Percentiles rank a stretch among this genome's conserved stretches.
These are phyloP conservation scores for Argyrosomus japonicus DNA, from an alignment of 2,113 vertebrate genomes.

Conservation along the genomic window DNA sequence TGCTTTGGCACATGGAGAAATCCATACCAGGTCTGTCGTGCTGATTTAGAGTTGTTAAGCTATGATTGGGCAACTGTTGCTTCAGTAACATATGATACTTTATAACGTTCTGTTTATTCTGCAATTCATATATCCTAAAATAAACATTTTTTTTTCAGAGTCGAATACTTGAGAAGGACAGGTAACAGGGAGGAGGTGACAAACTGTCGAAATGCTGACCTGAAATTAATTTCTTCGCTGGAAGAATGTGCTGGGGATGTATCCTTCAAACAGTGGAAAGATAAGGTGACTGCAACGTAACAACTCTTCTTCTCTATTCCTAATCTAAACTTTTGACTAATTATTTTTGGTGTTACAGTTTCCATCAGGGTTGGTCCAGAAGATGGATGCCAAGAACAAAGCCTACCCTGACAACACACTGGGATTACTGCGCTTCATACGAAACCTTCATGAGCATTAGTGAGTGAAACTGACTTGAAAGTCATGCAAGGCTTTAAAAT, in stretches of 20 bases:
- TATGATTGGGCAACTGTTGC: not conserved
- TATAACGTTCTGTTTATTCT: too few relatives aligned
- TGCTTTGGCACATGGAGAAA: too few relatives aligned
- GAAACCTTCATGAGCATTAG: slow-evolving; percentile 69
- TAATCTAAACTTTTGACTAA: fast-evolving
- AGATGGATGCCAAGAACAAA: slow-evolving; percentile 58
- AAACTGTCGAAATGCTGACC: slow-evolving; percentile 15
- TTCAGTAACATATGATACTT: too few relatives aligned
- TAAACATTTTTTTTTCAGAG: slow-evolving; percentile 14
- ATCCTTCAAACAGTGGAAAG: slow-evolving; percentile 73
- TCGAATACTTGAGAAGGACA: slow-evolving; percentile 62
- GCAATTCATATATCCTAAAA: too few relatives aligned
- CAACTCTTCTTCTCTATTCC: fast-evolving
- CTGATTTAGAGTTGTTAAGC: not conserved
- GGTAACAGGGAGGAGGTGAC: slow-evolving; percentile 46
- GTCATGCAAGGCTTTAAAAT: not conserved
- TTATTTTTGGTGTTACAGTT: slow-evolving; percentile 49
- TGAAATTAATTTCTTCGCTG: slow-evolving; percentile 33
- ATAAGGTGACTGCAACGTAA: slow-evolving; percentile 56
- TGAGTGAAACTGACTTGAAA: slow-evolving; percentile 47
- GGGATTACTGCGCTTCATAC: slow-evolving; percentile 71
- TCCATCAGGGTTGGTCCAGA: slow-evolving; percentile 47
- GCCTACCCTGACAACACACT: slow-evolving; percentile 48
- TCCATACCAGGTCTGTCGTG: not conserved
- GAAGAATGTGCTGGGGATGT: slow-evolving; percentile 4